Conservation (phyloP, 1,140 invertebrate genomes). For the Atta colombica region DNA sequence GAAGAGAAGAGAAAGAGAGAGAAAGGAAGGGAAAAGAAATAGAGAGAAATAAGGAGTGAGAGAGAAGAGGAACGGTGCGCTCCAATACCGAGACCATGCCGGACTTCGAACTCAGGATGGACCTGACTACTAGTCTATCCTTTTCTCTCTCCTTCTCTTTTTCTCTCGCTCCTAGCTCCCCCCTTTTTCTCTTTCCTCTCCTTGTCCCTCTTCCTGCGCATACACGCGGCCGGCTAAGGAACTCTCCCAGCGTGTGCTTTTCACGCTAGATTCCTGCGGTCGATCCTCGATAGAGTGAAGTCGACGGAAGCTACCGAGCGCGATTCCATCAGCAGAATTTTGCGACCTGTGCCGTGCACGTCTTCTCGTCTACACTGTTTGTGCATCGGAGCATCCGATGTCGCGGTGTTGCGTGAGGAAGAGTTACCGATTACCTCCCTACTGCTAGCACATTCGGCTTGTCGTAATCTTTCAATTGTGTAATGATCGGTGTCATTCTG, state of each 20-base stretch:
- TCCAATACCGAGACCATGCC: constrained; percentile 57
- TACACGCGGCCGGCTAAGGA: constrained; percentile 40
- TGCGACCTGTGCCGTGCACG: constrained; percentile 52
- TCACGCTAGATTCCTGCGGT: constrained; percentile 58
- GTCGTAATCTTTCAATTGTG: constrained; percentile 16
- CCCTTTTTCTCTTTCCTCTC: constrained; percentile 12
- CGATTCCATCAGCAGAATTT: constrained; percentile 71
- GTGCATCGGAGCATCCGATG: constrained; percentile 4
- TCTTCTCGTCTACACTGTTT: constrained; percentile 42
- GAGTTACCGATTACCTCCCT: not conserved
- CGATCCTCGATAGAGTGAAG: constrained; percentile 60
- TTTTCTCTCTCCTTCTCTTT: not conserved
- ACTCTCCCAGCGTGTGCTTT: constrained; percentile 58
- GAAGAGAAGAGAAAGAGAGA: constrained; percentile 22
- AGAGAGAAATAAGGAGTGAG: constrained; percentile 32
- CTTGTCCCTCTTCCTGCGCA: constrained; percentile 61
- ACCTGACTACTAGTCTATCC: constrained; percentile 65
- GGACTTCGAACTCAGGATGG: constrained; percentile 73
- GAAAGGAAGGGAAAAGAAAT: constrained; percentile 43
- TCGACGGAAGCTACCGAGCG: constrained; percentile 48
- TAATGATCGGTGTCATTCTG: not conserved
- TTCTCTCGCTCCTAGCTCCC: not conserved
- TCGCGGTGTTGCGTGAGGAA: not conserved
- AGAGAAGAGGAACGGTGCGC: constrained; percentile 13
- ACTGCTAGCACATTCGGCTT: not conserved